Conservation (phyloP, 2,888 invertebrate genomes). For the Cloeon dipterum region DNA sequence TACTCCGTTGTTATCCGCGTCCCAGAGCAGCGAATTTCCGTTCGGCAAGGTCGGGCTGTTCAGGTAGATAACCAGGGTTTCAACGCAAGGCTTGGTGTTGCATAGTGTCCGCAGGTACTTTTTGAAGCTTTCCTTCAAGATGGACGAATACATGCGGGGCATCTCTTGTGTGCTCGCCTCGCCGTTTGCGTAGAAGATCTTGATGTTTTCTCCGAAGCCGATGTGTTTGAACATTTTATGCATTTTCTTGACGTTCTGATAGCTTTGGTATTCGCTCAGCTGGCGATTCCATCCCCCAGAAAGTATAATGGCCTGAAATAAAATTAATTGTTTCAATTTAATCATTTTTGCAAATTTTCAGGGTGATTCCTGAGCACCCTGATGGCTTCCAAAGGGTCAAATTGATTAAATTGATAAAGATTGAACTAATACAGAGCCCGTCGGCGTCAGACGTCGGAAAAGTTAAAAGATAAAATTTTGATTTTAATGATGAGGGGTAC, state of each 20-base stretch:
- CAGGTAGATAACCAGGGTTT: conserved; percentile 24
- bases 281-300: conserved; percentile 25
- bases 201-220: conserved; percentile 22
- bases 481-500: too few relatives aligned
- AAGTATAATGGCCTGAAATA: conserved; percentile 20
- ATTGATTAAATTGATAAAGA: too few relatives aligned
- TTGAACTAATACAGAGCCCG: too few relatives aligned
- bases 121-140: conserved; percentile 21
- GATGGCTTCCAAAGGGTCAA: too few relatives aligned
- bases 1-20: conserved; percentile 22
- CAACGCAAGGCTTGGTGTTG: conserved; percentile 20
- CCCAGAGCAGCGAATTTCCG: conserved; percentile 24
- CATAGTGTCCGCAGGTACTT: conserved; percentile 23
- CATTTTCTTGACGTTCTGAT: conserved; percentile 16
- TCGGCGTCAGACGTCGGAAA: too few relatives aligned
- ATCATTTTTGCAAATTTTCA: too few relatives aligned
- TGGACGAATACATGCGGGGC: conserved; percentile 15
- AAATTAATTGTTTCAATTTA: too few relatives aligned
- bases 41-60: conserved; percentile 22
- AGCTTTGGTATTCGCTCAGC: conserved; percentile 15
- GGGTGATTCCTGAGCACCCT: too few relatives aligned
- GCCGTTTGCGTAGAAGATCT: conserved; percentile 25
- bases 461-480: too few relatives aligned
- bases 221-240: conserved; percentile 18
- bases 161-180: conserved; percentile 8